phyloP scores from a whole-genome alignment of 1,140 invertebrate species.

The Aricia agestis region DNA sequence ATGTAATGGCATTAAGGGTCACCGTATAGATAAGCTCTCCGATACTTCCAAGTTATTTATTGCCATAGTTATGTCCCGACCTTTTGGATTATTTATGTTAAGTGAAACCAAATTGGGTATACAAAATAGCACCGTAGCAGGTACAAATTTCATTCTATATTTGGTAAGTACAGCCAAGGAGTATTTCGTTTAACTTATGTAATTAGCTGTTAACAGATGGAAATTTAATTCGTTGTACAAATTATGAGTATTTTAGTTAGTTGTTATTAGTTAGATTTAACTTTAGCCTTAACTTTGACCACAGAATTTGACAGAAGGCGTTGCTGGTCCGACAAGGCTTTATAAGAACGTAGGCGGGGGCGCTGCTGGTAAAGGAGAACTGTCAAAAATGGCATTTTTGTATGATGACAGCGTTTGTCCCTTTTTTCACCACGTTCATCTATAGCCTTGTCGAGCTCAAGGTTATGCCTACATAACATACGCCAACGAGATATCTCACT shows the following conservation, averaged over 20 bases:
- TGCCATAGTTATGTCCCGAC: constrained; percentile 34
- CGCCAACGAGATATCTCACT: too few species aligned
- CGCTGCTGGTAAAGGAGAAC: too few species aligned
- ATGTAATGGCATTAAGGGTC: constrained; percentile 40
- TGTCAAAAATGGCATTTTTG: too few species aligned
- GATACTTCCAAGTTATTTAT: constrained; percentile 41
- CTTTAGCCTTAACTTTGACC: too few species aligned
- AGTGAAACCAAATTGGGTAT: constrained; percentile 27
- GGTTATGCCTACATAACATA: too few species aligned
- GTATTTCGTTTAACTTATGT: neutral
- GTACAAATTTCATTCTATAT: constrained; percentile 9
- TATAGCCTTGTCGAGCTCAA: too few species aligned
- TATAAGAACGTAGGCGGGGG: too few species aligned
- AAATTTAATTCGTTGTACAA: neutral
- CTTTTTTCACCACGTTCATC: too few species aligned
- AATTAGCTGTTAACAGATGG: neutral
- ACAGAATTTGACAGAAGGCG: too few species aligned
- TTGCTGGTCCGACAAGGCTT: too few species aligned
- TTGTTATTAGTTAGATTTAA: too few species aligned
- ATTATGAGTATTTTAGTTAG: neutral
- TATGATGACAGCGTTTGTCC: too few species aligned
- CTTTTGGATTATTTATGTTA: constrained; percentile 34
- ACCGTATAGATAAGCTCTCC: constrained; percentile 33
- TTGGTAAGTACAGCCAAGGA: neutral
- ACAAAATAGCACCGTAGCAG: constrained; percentile 20